Evolutionary conservation across 2,888 invertebrate species (phyloP).

Genomic region (Harmothoe impar): DNA sequence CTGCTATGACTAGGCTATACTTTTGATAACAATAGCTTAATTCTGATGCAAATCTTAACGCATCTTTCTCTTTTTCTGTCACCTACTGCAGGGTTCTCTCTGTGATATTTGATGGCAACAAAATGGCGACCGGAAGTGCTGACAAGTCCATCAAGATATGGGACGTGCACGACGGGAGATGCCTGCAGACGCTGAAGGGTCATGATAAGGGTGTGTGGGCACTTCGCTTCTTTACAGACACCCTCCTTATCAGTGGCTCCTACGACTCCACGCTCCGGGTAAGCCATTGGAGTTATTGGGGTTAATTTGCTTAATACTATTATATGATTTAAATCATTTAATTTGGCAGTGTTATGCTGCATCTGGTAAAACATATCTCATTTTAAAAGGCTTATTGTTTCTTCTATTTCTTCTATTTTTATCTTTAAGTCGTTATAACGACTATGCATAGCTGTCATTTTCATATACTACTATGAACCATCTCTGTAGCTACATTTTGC

Average conservation of each 20-base stretch:
- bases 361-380: too few species aligned
- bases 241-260: constrained; percentile 80
- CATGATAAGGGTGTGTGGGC: constrained; percentile 81
- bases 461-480: too few species aligned
- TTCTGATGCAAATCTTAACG: too few species aligned
- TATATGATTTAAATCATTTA: background rate
- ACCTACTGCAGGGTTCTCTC: constrained; percentile 74
- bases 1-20: too few species aligned
- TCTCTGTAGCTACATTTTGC: too few species aligned
- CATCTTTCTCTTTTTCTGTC: too few species aligned
- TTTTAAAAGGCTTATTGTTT: too few species aligned
- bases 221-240: constrained; percentile 79
- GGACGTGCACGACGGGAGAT: constrained; percentile 76
- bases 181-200: constrained; percentile 76
- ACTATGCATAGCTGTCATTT: too few species aligned
- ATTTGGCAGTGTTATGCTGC: background rate
- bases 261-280: constrained; percentile 80
- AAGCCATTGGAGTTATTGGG: constrained; percentile 33
- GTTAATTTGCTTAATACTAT: too few species aligned
- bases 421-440: too few species aligned
- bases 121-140: constrained; percentile 79
- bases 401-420: too few species aligned
- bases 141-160: constrained; percentile 80
- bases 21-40: too few species aligned
- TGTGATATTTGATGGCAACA: constrained; percentile 75